Evolutionary conservation across 2,888 invertebrate species (phyloP), one percentile per base, ranked within the genome.

Genomic region (Andrena marginata): DNA sequence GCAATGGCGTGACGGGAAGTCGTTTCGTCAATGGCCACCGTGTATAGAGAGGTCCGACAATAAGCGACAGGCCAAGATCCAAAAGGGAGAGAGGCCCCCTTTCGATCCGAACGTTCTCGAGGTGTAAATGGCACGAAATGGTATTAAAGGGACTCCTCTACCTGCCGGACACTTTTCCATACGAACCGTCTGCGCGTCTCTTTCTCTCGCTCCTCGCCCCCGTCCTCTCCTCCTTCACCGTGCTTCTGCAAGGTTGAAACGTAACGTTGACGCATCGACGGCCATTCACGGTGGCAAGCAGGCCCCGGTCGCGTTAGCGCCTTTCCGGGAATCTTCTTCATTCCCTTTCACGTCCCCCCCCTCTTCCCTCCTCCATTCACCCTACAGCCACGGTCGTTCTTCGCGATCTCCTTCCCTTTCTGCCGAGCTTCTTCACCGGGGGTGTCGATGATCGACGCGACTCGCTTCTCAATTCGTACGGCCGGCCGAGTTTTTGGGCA

Each of bases 1-100:
- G 87, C 80, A 83, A 80, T 89, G 89, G 90, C 91, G 90, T 91
- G 91, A 91, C 90, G 89, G 91, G 89, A 91, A 92, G 91, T 92
- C 89, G 86, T 81, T 89, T 84, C 85, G 88, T 91, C 89, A 91
- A 90, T 91, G 92, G 89, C 59, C 62, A 86, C 75, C 56, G 73
- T 77, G 73, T 81, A 83, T 84, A 77, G 80, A 59, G 77, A 69
- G 51, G 10, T 48, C 76, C 62, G 80, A 86, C 80, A 86, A 86
- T 87, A 35, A 67, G 5, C 72, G 71, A 77, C 56, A 1, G 64
- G 73, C 60, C 16, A 48, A 48, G 48, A 54, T 67, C 59, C 62
- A 63, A 67, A 35, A n/a, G 63, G 35, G 63, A 33, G 60, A 42
- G 67, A 59, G 65, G 77, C 79, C 85, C 74, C 71, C 77, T 76